phyloP scores from a whole-genome alignment of 2,113 vertebrate genomes.

The Leptocoma aspasia region DNA sequence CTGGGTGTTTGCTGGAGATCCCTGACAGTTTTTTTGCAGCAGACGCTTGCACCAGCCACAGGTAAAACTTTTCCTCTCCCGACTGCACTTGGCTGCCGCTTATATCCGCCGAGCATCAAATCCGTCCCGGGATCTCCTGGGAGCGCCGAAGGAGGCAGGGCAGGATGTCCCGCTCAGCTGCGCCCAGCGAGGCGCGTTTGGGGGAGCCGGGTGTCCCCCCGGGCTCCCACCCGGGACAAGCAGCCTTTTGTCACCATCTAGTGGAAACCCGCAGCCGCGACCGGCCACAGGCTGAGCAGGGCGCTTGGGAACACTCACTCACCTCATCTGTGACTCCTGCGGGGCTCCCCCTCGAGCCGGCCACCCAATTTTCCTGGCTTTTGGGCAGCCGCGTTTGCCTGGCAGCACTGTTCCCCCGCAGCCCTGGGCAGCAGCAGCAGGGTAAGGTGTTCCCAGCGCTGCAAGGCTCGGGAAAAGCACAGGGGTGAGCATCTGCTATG shows the following conservation, averaged over 20 bases:
- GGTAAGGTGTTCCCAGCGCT: rapidly evolving
- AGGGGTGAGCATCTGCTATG: not conserved
- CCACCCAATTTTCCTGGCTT: not conserved
- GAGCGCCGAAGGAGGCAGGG: not conserved
- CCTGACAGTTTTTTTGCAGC: not conserved
- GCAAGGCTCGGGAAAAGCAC: not conserved
- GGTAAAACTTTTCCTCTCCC: not conserved
- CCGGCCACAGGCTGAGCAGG: not conserved
- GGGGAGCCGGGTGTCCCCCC: not conserved
- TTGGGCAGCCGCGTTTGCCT: not conserved
- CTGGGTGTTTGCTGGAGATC: not conserved
- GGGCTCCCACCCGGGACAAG: not conserved
- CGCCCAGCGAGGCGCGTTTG: rapidly evolving
- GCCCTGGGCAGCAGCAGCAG: rapidly evolving
- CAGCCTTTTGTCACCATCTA: slow-evolving; percentile 49
- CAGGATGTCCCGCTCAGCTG: not conserved
- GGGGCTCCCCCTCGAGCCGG: rapidly evolving
- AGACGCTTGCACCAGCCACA: not conserved
- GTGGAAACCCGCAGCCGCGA: not conserved
- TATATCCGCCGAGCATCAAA: rapidly evolving
- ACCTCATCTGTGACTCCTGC: not conserved
- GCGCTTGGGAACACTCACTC: not conserved
- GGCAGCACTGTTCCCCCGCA: not conserved
- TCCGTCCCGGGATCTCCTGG: rapidly evolving
- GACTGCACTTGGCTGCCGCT: not conserved